Conservation (phyloP, 2,113 vertebrate genomes). For the Anseranas semipalmata region DNA sequence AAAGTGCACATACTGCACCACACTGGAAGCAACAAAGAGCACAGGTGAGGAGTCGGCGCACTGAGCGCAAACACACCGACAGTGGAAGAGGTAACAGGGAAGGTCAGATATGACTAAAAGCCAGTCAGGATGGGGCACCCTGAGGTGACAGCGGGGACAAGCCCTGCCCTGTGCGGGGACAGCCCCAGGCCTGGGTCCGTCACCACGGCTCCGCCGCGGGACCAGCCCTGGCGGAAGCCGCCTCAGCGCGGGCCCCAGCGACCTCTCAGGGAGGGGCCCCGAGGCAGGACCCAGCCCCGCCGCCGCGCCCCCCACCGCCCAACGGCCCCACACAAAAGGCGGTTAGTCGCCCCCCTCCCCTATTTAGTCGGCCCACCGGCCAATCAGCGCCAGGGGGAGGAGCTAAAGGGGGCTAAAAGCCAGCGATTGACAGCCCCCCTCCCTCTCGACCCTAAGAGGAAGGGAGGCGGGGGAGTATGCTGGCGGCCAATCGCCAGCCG, state of each 20-base stretch:
- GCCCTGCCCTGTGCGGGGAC: too few relatives aligned
- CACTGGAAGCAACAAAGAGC: rapidly evolving
- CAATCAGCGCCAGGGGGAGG: neutral
- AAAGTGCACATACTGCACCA: rapidly evolving
- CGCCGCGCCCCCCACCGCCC: rapidly evolving
- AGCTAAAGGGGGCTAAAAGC: neutral
- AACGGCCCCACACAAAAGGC: neutral
- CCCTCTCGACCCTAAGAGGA: too few relatives aligned
- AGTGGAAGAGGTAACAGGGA: rapidly evolving
- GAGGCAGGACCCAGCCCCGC: rapidly evolving
- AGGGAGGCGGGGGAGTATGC: neutral
- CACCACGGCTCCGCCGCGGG: rapidly evolving
- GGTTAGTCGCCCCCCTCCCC: rapidly evolving
- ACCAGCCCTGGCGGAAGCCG: rapidly evolving
- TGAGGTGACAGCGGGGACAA: too few relatives aligned
- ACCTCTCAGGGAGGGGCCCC: rapidly evolving
- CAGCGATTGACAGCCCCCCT: neutral
- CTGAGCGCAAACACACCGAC: rapidly evolving
- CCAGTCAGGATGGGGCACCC: rapidly evolving
- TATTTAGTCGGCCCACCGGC: rapidly evolving
- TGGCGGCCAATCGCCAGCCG: neutral
- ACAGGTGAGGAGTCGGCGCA: rapidly evolving
- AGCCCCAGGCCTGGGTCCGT: rapidly evolving
- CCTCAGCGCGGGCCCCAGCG: rapidly evolving
- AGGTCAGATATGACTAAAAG: rapidly evolving